phyloP scores from a whole-genome alignment of 2,113 vertebrate genomes.

The Ceyx melanurus region DNA sequence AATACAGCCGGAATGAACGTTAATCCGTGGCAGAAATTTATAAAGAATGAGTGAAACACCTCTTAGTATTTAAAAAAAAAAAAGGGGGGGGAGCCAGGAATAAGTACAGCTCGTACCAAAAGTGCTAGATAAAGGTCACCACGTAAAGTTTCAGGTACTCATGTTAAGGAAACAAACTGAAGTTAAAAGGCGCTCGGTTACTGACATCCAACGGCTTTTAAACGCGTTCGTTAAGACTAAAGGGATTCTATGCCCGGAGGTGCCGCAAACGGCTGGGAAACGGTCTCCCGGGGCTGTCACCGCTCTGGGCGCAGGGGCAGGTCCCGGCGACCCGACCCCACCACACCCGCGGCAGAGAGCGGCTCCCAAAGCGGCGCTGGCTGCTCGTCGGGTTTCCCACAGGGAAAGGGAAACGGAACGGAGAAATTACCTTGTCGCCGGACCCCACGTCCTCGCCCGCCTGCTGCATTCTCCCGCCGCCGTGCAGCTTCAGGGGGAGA shows the following conservation, averaged over 20 bases:
- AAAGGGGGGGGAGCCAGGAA: too few relatives aligned
- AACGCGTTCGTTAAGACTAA: fast-evolving
- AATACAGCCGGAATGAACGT: fast-evolving
- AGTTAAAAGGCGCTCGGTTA: fast-evolving
- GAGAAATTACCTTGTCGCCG: conserved; percentile 41
- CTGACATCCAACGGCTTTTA: neutral
- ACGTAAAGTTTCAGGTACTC: fast-evolving
- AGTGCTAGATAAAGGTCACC: fast-evolving
- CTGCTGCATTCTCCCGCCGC: neutral
- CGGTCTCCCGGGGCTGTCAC: neutral
- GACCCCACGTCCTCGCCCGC: neutral
- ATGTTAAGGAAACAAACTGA: fast-evolving
- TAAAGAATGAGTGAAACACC: fast-evolving
- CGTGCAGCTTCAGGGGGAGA: neutral
- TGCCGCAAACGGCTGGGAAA: neutral
- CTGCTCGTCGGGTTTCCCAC: fast-evolving
- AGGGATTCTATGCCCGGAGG: too few relatives aligned
- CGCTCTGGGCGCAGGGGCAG: neutral
- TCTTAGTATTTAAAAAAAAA: too few relatives aligned
- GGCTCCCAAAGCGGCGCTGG: neutral
- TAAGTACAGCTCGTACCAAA: fast-evolving
- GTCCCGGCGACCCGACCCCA: neutral
- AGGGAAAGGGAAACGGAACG: neutral
- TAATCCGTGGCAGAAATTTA: fast-evolving
- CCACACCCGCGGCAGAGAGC: neutral